Evolutionary conservation across 2,797 vertebrate genomes (phyloP).

Genomic region (Perodicticus potto): DNA sequence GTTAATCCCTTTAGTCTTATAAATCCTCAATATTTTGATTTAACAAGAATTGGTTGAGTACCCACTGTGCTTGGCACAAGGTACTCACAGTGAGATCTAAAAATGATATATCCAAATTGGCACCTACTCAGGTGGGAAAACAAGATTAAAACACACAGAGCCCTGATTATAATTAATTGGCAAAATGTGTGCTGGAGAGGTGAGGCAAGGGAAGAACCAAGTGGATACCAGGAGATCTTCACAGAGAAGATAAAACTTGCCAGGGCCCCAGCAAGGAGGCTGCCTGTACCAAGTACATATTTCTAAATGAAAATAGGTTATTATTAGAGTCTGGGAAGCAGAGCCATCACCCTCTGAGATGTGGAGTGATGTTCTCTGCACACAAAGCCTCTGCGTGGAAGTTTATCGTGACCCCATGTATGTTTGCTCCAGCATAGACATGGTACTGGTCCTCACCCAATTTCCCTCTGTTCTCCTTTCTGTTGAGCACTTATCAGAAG

Average conservation of each 20-base stretch:
- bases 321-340: neutral
- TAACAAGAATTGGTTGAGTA: conserved; percentile 4
- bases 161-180: conserved; percentile 20
- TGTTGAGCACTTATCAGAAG: neutral
- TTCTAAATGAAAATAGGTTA: neutral
- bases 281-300: neutral
- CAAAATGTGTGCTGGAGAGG: neutral
- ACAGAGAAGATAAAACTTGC: neutral
- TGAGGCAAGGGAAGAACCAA: neutral
- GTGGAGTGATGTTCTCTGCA: neutral
- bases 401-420: neutral
- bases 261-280: neutral
- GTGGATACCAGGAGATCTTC: neutral
- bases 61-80: conserved; percentile 2
- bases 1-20: neutral
- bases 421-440: neutral
- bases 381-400: neutral
- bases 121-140: conserved; percentile 38
- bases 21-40: conserved; percentile 24
- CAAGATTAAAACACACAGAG: conserved; percentile 21
- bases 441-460: neutral
- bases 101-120: neutral
- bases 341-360: neutral
- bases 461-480: neutral
- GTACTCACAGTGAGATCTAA: conserved; percentile 4